Evolutionary conservation across 2,113 vertebrate species (phyloP), one percentile per base, ranked within the genome.

Genomic region (Semicossyphus pulcher): DNA sequence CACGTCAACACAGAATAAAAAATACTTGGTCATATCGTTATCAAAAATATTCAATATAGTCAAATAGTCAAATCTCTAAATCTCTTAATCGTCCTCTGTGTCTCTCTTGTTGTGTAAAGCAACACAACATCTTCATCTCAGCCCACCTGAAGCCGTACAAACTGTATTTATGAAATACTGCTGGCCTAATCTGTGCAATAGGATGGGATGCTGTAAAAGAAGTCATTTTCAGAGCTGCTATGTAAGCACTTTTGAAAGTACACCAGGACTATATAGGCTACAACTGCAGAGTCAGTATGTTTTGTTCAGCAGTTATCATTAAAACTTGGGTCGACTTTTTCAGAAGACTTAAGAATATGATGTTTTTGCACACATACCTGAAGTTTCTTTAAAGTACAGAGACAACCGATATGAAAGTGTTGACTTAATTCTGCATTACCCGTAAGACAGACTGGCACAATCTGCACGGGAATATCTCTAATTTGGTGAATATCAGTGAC

Each of bases 231-330:
- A 77, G 68, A 69, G 37, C 37, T 82, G 83, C 89, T 62, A 42
- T 12, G 29, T 72, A 5, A 68, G 83, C 77, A 73, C 29, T 78
- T 86, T 59, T 59, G 7, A 52, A 29, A 53, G 62, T 51, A 70
- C 69, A 69, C 37, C 52, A 37, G 53, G 47, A 44, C 60, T 84
- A 78, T 85, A 41, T 78, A 84, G 74, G 77, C 78, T 81, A 76
- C 62, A 73, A 67, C 74, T 53, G 89, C 80, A 87, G 74, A 88
- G 70, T 80, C 77, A 80, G n/a, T 86, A 61, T 64, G 31, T 85
- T 77, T 78, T 85, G 71, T 56, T 82, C 62, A 60, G 79, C 45
- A 61, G 48, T 48, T 49, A 59, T 86, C 72, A 76, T 53, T 73
- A 78, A 63, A 51, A 72, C 63, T 71, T 14, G 0, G 31, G 60